These are phyloP conservation scores for Circaetus cinerascens DNA, from an alignment of 2,113 vertebrate genomes.

Conservation along the genomic window DNA sequence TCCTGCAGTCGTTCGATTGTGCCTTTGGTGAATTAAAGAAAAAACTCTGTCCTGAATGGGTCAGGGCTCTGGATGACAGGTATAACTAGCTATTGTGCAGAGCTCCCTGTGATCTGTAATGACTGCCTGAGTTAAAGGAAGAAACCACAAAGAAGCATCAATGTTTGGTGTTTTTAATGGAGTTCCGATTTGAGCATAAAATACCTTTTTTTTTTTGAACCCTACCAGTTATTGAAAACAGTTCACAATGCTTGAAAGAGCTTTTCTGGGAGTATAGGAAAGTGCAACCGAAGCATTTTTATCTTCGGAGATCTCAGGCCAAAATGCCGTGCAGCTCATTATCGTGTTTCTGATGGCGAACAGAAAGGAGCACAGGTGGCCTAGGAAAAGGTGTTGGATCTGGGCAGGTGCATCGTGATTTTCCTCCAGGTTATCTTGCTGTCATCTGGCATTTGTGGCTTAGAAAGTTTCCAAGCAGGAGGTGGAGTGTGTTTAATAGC, in stretches of 20 bases:
- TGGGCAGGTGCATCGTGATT: neutral
- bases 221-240: neutral
- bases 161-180: neutral
- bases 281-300: neutral
- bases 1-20: neutral
- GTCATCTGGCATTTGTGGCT: neutral
- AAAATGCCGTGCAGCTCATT: neutral
- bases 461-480: neutral
- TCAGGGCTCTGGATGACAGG: neutral
- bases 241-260: constrained; percentile 22
- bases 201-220: neutral
- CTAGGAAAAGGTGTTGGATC: neutral
- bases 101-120: neutral
- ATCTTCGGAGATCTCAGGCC: neutral
- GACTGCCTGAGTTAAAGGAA: neutral
- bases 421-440: neutral
- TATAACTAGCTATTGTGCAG: neutral
- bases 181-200: neutral
- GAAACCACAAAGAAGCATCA: neutral
- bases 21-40: neutral
- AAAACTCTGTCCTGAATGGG: neutral
- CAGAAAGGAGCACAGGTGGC: neutral
- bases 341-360: neutral
- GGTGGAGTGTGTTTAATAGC: neutral
- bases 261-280: neutral